Base-by-base conservation (phyloP, 1,140 invertebrate genomes). In the Littorina saxatilis region DNA sequence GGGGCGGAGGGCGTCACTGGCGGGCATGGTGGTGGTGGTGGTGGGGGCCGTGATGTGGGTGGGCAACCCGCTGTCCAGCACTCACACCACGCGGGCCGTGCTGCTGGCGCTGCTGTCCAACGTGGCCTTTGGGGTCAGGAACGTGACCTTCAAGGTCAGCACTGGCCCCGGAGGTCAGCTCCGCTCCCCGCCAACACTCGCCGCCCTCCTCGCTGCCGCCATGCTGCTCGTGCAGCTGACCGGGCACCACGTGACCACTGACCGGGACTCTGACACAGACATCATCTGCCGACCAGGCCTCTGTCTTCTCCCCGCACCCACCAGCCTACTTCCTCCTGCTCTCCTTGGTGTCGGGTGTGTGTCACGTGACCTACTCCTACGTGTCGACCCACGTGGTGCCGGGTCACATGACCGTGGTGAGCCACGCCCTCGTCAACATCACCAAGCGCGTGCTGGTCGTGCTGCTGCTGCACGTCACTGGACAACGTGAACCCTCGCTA, bases 341-440 rank as follows among this genome's bases (percentile, higher is more conserved):
- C 15, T 73, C 27, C 7, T 58, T 75, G 23, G 27, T 55, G 37
- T 78, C 75, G 23, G 61, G 43, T 11, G 11, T 72, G 23, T 76
- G 79, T 70, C 80, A 84, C 63, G 72, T 77, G 20, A 58, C 32
- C 17, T 80, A 80, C 77, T 74, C 76, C 9, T 29, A 37, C n/a
- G 35, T 82, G 17, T 80, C 80, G 17, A 84, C 77, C 27, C 32
- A 55, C 61, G 43, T 84, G 23, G 72, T 82, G 1, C 66, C 80
- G 32, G 63, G 63, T 23, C 61, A 37, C 32, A 79, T 76, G 39
- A 35, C 68, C 13, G 83, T 86, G 20, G 50, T 83, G 27, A 75
- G 73, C 23, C 84, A 85, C 68, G 58, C 82, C 43, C 50, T 80
- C 17, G 23, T 37, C 50, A 85, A 85, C 79, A 43, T 83, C 20